Evolutionary conservation across 2,797 vertebrate genomes (phyloP).

Genomic region (Halcyon smyrnensis): DNA sequence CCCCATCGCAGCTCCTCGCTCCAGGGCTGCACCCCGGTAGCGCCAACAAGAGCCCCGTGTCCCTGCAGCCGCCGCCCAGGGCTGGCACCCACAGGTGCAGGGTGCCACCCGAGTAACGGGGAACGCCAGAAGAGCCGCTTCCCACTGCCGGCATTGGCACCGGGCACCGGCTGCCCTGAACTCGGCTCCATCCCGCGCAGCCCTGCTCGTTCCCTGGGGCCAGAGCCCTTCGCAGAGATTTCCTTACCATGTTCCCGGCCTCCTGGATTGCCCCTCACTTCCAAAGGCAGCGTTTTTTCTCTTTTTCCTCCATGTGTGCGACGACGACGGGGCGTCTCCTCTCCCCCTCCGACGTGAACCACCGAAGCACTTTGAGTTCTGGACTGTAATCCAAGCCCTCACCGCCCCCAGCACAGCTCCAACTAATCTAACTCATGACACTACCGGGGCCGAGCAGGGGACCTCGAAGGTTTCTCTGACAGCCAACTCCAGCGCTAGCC

Average conservation of each 20-base stretch:
- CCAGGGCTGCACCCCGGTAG: background rate
- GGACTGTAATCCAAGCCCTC: constrained; percentile 73
- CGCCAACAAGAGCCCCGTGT: background rate
- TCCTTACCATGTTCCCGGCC: constrained; percentile 66
- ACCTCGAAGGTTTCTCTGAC: constrained; percentile 73
- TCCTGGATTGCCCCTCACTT: constrained; percentile 32
- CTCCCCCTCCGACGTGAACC: constrained; percentile 46
- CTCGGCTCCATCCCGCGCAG: background rate
- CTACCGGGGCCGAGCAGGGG: constrained; percentile 61
- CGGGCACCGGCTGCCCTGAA: background rate
- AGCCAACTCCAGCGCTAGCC: constrained; percentile 54
- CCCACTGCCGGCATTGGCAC: background rate
- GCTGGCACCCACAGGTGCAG: background rate
- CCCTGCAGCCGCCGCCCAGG: background rate
- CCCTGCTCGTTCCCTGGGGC: background rate
- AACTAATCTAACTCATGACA: constrained; percentile 76
- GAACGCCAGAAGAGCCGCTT: background rate
- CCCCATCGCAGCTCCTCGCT: background rate
- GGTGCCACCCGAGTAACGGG: background rate
- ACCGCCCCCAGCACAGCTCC: constrained; percentile 70
- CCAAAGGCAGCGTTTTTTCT: constrained; percentile 44
- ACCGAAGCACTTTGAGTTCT: constrained; percentile 61
- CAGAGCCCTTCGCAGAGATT: background rate
- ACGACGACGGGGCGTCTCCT: constrained; percentile 22
- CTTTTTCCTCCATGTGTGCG: constrained; percentile 66